These are phyloP conservation scores for Drosophila borborema DNA, from an alignment of 2,888 invertebrate genomes.

Conservation along the genomic window DNA sequence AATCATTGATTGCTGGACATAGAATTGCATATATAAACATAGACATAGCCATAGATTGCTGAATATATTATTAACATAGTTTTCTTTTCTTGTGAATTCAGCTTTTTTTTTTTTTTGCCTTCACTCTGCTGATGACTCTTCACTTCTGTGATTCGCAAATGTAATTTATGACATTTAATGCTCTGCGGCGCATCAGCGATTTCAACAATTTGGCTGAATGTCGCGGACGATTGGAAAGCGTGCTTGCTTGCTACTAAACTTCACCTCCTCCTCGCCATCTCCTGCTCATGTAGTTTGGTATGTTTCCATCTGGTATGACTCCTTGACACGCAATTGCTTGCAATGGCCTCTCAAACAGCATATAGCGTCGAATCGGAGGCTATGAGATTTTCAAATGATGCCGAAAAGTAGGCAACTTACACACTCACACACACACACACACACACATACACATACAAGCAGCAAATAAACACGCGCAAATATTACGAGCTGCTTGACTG, in stretches of 20 bases:
- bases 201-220: slow-evolving; percentile 68
- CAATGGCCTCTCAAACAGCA: slow-evolving; percentile 38
- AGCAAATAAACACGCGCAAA: slow-evolving; percentile 68
- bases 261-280: not conserved
- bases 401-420: slow-evolving; percentile 57
- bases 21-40: too few species aligned
- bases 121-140: slow-evolving; percentile 15
- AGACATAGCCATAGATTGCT: too few species aligned
- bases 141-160: slow-evolving; percentile 50
- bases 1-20: too few species aligned
- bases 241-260: not conserved
- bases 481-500: slow-evolving; percentile 62
- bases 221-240: slow-evolving; percentile 27
- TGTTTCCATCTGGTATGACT: slow-evolving; percentile 31
- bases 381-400: slow-evolving; percentile 58
- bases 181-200: slow-evolving; percentile 68
- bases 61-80: too few species aligned
- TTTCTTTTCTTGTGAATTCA: too few species aligned
- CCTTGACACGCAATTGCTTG: slow-evolving; percentile 53
- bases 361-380: slow-evolving; percentile 34
- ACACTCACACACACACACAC: slow-evolving; percentile 14
- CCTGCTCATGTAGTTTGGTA: slow-evolving; percentile 14
- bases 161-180: slow-evolving; percentile 70
- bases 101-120: not conserved
- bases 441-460: slow-evolving; percentile 25